Evolutionary conservation across 53 echinoderm and acorn worm genomes (phyloP).

Genomic region (Temnopleurus reevesii): DNA sequence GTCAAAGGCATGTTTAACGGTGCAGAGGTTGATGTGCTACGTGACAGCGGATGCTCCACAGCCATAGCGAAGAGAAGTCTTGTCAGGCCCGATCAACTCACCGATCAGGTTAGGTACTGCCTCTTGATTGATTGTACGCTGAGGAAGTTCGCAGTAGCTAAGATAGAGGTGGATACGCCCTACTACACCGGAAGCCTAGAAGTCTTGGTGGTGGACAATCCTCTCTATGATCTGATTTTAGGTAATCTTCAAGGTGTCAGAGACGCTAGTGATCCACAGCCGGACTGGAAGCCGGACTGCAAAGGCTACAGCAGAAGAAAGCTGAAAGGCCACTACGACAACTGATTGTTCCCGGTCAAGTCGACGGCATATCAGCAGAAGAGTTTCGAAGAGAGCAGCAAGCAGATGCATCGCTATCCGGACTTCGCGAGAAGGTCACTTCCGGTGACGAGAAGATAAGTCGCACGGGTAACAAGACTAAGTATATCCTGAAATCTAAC

Average conservation of each 20-base stretch:
- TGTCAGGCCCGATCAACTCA: slow-evolving; percentile 41
- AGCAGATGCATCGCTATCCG: background rate
- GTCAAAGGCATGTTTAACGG: slow-evolving; percentile 20
- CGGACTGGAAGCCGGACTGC: background rate
- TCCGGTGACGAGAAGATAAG: background rate
- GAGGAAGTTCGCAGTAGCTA: slow-evolving; percentile 60
- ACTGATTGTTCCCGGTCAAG: background rate
- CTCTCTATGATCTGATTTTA: slow-evolving; percentile 62
- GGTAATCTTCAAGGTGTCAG: slow-evolving; percentile 49
- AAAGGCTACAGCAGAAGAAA: background rate
- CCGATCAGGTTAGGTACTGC: background rate
- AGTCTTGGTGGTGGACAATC: slow-evolving; percentile 62
- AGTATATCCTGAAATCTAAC: background rate
- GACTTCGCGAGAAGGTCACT: background rate
- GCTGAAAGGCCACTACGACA: background rate
- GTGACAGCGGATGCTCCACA: slow-evolving; percentile 75
- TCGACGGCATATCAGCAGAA: background rate
- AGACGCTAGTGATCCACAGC: slow-evolving; percentile 3
- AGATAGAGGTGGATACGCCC: slow-evolving; percentile 57
- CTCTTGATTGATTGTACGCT: slow-evolving; percentile 68
- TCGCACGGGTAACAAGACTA: background rate
- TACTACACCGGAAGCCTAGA: slow-evolving; percentile 55
- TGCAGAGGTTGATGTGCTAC: slow-evolving; percentile 48
- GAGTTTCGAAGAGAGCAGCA: background rate
- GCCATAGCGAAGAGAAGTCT: slow-evolving; percentile 55